A percentile compares a stretch with the other conserved stretches of the same genome.
Conservation (phyloP, 2,888 invertebrate species). For the Drosophila aldrichi region DNA sequence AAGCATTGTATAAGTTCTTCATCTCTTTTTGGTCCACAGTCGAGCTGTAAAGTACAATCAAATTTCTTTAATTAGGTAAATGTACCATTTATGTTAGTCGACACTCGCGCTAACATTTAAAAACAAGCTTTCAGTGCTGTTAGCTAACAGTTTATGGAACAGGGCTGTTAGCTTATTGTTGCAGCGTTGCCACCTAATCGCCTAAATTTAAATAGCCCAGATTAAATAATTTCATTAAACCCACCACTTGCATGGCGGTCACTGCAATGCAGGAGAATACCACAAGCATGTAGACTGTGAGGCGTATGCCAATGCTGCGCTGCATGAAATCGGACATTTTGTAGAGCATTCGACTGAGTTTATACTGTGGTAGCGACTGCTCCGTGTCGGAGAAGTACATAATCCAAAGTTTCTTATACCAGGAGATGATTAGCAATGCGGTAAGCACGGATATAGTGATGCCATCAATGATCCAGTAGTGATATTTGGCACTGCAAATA, state of each 20-base stretch:
- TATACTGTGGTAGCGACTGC: constrained; percentile 86
- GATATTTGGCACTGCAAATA: constrained; percentile 43
- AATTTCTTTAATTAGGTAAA: not conserved
- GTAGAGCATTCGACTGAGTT: constrained; percentile 87
- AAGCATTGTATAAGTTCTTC: constrained; percentile 70
- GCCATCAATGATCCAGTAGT: constrained; percentile 86
- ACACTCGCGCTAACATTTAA: not conserved
- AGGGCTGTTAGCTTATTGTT: not conserved
- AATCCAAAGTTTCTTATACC: constrained; percentile 91
- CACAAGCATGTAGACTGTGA: constrained; percentile 89
- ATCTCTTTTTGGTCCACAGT: constrained; percentile 38
- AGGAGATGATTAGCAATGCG: constrained; percentile 89
- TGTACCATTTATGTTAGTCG: not conserved
- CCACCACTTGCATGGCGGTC: constrained; percentile 70
- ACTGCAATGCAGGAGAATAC: constrained; percentile 88
- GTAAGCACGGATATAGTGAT: constrained; percentile 86
- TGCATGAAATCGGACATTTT: constrained; percentile 88
- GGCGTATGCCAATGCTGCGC: constrained; percentile 88
- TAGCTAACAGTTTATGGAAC: not conserved
- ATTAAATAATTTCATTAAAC: constrained; percentile 18
- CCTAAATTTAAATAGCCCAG: not conserved
- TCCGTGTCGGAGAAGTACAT: constrained; percentile 80
- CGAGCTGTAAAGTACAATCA: constrained; percentile 23
- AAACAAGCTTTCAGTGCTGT: not conserved
- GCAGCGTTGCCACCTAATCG: constrained; percentile 3